phyloP scores from a whole-genome alignment of 2,113 vertebrate genomes.

The Phaethon lepturus region DNA sequence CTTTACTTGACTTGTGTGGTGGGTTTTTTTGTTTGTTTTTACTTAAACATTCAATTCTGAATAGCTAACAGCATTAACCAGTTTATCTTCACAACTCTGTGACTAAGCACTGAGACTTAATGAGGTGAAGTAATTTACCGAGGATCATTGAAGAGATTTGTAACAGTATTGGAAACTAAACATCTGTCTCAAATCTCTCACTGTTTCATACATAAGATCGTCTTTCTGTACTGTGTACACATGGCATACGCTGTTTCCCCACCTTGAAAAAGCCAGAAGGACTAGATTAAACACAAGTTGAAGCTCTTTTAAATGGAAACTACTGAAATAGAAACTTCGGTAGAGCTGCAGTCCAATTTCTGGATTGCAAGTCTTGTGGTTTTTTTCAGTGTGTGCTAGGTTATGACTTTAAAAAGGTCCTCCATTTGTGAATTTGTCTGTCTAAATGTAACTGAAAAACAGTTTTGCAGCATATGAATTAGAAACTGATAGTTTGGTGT shows the following conservation, averaged over 20 bases:
- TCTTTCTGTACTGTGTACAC: neutral
- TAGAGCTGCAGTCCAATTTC: neutral
- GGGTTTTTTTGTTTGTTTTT: neutral
- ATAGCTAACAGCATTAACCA: neutral
- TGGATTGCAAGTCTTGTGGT: neutral
- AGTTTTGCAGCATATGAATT: neutral
- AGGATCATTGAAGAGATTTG: neutral
- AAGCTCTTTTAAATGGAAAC: neutral
- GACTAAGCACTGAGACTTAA: neutral
- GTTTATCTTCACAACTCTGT: neutral
- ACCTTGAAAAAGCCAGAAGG: neutral
- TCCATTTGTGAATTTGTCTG: neutral
- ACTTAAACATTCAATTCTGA: neutral
- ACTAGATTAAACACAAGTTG: neutral
- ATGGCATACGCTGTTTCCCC: neutral
- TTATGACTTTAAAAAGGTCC: neutral
- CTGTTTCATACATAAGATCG: neutral
- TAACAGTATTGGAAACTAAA: neutral
- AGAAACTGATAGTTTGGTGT: neutral
- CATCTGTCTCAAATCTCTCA: neutral
- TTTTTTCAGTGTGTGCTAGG: neutral
- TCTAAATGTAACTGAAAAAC: neutral
- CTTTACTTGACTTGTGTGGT: neutral
- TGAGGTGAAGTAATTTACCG: neutral
- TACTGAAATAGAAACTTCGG: neutral